phyloP scores from a whole-genome alignment of 2,113 vertebrate species.

The Channa argus region DNA sequence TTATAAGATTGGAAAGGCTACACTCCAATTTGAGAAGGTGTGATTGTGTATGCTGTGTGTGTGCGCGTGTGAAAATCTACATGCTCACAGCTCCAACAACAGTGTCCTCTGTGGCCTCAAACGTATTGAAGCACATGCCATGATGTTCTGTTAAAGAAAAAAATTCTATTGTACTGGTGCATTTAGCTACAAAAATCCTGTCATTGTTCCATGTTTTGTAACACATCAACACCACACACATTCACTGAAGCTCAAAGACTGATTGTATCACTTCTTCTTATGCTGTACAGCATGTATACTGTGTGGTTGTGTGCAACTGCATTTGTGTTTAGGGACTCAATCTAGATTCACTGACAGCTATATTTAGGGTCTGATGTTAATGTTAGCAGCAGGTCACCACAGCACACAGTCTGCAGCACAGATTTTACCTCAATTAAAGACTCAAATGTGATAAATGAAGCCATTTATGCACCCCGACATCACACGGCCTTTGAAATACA shows the following conservation, averaged over 20 bases:
- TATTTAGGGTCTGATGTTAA: constrained; percentile 7
- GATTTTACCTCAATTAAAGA: constrained; percentile 24
- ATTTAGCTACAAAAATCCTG: neutral
- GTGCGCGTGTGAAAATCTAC: neutral
- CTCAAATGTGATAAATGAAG: constrained; percentile 9
- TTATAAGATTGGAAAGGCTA: constrained; percentile 6
- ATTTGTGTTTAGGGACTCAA: constrained; percentile 5
- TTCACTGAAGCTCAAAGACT: neutral
- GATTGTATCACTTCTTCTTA: neutral
- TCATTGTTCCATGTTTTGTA: no score
- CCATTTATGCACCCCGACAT: neutral
- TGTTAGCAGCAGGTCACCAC: constrained; percentile 27
- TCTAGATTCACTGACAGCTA: constrained; percentile 16
- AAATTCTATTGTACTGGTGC: neutral
- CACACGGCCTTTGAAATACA: constrained; percentile 5
- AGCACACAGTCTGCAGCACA: constrained; percentile 2
- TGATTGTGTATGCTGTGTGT: neutral
- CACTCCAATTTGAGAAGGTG: constrained; percentile 14
- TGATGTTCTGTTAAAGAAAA: neutral
- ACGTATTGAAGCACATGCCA: neutral
- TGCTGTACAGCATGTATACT: neutral
- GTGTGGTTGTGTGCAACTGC: neutral
- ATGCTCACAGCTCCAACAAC: neutral
- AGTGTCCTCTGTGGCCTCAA: neutral
- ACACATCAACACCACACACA: neutral